A percentile compares a stretch with the other conserved stretches of the same genome.
Conservation (phyloP, 2,797 vertebrate species). For the Natrix natrix region DNA sequence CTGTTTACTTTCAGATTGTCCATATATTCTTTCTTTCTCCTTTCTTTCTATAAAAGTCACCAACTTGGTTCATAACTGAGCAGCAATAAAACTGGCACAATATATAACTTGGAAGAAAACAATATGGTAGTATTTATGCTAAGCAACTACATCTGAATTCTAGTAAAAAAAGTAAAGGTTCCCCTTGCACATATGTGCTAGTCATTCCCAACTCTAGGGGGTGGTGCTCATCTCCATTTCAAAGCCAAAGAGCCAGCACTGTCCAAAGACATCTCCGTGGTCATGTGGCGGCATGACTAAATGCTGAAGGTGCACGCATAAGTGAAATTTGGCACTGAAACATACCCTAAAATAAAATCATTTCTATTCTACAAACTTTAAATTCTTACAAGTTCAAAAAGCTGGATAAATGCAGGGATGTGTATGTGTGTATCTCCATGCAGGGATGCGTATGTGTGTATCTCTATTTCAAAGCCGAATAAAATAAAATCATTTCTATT, state of each 20-base stretch:
- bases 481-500: neutral
- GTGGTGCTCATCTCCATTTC: no score
- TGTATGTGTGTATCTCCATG: no score
- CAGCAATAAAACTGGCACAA: neutral
- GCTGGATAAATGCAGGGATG: neutral
- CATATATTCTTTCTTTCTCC: no score
- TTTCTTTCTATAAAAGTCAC: neutral
- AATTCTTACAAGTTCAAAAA: neutral
- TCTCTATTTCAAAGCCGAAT: no score
- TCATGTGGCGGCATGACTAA: no score
- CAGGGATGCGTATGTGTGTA: no score
- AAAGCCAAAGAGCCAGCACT: no score
- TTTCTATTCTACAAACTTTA: neutral
- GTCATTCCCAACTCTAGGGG: no score
- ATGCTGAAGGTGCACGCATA: no score
- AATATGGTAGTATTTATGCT: neutral
- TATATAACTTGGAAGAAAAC: neutral
- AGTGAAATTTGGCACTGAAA: neutral
- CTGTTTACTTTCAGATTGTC: slow-evolving; percentile 20
- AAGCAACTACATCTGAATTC: neutral
- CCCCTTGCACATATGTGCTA: no score
- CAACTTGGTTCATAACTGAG: neutral
- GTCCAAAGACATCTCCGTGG: no score
- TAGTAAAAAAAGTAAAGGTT: neutral
- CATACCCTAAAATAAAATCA: neutral